Base-by-base conservation (phyloP, 2,113 vertebrate genomes). In the Bombycilla garrulus region DNA sequence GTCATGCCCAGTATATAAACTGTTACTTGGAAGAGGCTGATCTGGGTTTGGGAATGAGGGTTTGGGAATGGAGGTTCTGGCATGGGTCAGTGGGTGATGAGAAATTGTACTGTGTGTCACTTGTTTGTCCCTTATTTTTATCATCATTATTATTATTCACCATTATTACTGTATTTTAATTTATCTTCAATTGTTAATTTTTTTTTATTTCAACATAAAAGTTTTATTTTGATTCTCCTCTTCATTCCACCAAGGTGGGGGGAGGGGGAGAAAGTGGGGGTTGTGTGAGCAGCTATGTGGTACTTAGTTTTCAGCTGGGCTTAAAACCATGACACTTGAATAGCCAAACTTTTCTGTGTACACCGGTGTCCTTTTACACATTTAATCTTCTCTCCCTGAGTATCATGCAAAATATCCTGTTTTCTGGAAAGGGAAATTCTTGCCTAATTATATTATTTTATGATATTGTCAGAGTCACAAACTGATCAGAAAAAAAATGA, bases 401-500 rank as follows among this genome's bases (percentile, higher is more conserved):
- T 38, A 89, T 96, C 93, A 85, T 54, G 24, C 33, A 88, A 95
- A 88, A 65, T 54, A 38, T 80, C 74, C 93, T 92, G 35, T 65
- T 97, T 96, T 96, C 38, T 96, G 54, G 61, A 54, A 84, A 71
- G 57, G 50, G 36, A 97, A 95, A 80, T 95, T 90, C 61, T 96
- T 44, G 77, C 24, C 5, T 96, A 95, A 93, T 90, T 66, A 89
- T 92, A 86, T 60, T 67, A 24, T 86, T 88, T 87, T 88, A 66
- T 95, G 65, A 90, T 64, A 10, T 93, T 93, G 28, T 87, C 65
- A 93, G 42, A 88, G 31, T 24, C 61, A 82, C 15, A 89, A 76
- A 92, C 35, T 93, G 84, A 95, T 28, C 11, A 88, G 40, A 38
- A 92, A 38, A 92, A 53, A 86, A 95, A 81, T 51, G 28, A 88